A percentile compares a stretch with the other conserved stretches of the same genome.
phyloP scores from a whole-genome alignment of 2,113 vertebrate species.

The Pygoscelis antarcticus region DNA sequence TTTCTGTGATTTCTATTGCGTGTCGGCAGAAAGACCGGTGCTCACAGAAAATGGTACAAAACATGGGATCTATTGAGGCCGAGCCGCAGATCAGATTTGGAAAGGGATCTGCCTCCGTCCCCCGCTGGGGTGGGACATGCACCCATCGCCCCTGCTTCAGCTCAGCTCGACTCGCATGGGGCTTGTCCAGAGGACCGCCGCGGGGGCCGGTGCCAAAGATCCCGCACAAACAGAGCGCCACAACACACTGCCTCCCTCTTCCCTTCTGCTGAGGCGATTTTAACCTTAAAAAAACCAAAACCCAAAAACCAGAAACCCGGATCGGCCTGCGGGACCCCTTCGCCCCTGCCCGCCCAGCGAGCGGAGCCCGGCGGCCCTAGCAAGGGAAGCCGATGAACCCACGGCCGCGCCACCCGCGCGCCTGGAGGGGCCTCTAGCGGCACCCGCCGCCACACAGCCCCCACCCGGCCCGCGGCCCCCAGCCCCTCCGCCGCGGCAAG shows the following conservation, averaged over 20 bases:
- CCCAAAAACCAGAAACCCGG: too few species aligned
- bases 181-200: rapidly evolving
- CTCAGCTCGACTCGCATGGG: too few species aligned
- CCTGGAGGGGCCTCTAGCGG: too few species aligned
- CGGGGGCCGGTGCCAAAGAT: not conserved
- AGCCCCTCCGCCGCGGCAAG: too few species aligned
- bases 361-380: not conserved
- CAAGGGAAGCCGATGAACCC: too few species aligned
- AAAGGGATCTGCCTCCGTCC: not conserved
- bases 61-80: too few species aligned
- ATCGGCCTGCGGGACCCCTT: rapidly evolving
- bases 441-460: too few species aligned
- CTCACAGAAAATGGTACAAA: not conserved
- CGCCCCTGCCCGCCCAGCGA: not conserved
- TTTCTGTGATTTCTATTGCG: rapidly evolving
- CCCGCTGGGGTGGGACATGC: rapidly evolving
- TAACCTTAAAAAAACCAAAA: too few species aligned
- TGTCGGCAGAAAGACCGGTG: not conserved
- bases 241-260: not conserved
- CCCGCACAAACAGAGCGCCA: not conserved
- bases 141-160: rapidly evolving
- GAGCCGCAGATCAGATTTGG: not conserved
- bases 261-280: not conserved
- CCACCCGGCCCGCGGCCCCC: too few species aligned
- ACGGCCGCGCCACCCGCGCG: too few species aligned